Evolutionary conservation across 64 coral and sea anemone genomes (phyloP), one percentile per base, ranked within the genome.

Genomic region (Catalaphyllia jardinei): DNA sequence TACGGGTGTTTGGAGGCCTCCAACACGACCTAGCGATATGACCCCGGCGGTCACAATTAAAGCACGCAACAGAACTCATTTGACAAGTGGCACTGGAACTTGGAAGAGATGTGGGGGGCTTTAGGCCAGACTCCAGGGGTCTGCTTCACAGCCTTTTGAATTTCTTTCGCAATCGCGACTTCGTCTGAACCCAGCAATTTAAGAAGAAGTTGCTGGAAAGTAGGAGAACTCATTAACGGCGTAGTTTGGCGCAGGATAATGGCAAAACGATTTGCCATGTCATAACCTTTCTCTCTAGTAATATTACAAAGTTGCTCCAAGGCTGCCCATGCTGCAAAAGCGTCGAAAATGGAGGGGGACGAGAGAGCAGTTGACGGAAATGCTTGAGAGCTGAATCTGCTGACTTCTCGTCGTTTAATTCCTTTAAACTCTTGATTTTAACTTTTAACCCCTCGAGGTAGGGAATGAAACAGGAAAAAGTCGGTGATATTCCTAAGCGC

Each of bases 131-230:
- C 52, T 13, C 52, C 69, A 29, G 69, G 69, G 27, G 27, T 5
- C 69, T 72, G n/a, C 14, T 88, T 88, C 35, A 88, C 19, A 0
- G 72, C 86, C 16, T 88, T 88, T 13, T 88, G 71, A 28, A 88
- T 88, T 76, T 88, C 86, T 62, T 77, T 38, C 4, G 87, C 51
- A 9, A 64, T 88, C 1, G 52, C 52, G 0, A 64, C 73, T 14
- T 88, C 87, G n/a, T 88, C 87, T 33, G 87, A 78, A 46, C 73
- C 87, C 17, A 88, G 54, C 2, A 88, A 42, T n/a, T 86, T 86
- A 14, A 88, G 72, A 10, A 77, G 73, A 6, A 88, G 8, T 24
- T 25, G 52, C 25, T 78, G 87, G 0, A 86, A 50, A 15, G 87
- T 39, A 20, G 87, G 17, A 57, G 27, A 14, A 31, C 60, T n/a